phyloP scores from a whole-genome alignment of 1,140 invertebrate species.

The Trichonephila clavata region DNA sequence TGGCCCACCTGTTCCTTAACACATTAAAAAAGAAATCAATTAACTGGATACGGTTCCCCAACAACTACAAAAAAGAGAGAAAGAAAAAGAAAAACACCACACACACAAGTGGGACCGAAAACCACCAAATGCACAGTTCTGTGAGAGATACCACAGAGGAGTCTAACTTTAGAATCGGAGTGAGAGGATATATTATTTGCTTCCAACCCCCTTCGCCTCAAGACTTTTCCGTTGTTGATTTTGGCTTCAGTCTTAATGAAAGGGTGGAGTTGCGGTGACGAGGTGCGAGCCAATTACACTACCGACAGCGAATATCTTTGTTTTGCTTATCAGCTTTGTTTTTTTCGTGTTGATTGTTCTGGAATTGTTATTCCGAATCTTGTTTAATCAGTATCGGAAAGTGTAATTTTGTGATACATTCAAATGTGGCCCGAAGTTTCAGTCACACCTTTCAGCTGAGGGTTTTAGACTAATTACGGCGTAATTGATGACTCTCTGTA shows the following conservation, averaged over 20 bases:
- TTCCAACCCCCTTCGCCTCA: neutral
- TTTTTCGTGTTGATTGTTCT: neutral
- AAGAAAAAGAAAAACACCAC: neutral
- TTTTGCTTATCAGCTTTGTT: neutral
- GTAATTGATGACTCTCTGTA: neutral
- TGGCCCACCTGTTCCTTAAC: slow-evolving; percentile 22
- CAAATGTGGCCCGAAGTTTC: neutral
- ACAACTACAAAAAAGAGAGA: neutral
- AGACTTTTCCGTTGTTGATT: slow-evolving; percentile 27
- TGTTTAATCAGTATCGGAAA: slow-evolving; percentile 4
- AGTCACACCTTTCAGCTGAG: neutral
- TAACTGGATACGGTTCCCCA: slow-evolving; percentile 29
- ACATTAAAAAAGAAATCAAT: slow-evolving; percentile 44
- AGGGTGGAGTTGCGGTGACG: neutral
- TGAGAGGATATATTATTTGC: slow-evolving; percentile 7
- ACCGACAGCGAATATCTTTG: slow-evolving; percentile 22
- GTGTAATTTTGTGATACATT: neutral
- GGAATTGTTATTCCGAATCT: neutral
- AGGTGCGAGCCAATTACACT: slow-evolving; percentile 47
- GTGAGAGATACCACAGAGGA: neutral
- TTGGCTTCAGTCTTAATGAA: slow-evolving; percentile 36
- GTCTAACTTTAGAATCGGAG: slow-evolving; percentile 27
- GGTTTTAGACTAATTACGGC: neutral
- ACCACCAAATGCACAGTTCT: slow-evolving; percentile 9
- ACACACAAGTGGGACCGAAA: neutral